These are phyloP conservation scores for Calephelis nemesis DNA, from an alignment of 1,140 invertebrate species.

Conservation along the genomic window DNA sequence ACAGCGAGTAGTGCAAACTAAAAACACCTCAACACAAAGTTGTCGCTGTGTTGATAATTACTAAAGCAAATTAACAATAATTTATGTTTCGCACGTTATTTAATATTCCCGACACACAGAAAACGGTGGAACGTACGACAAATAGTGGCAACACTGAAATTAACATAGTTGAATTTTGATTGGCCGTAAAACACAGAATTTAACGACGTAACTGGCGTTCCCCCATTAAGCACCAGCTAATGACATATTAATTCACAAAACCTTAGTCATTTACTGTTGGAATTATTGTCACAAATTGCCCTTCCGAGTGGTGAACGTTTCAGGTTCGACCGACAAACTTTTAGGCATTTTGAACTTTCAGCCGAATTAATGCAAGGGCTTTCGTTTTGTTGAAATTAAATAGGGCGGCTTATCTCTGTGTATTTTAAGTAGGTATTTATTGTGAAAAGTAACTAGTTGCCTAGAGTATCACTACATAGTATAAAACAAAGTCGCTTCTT, in stretches of 20 bases:
- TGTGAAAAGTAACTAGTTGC: no score
- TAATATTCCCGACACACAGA: slow-evolving; percentile 5
- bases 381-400: neutral
- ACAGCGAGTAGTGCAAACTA: no score
- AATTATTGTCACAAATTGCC: slow-evolving; percentile 8
- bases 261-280: slow-evolving; percentile 15
- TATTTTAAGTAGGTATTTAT: no score
- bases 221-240: slow-evolving; percentile 6
- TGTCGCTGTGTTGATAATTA: slow-evolving; percentile 8
- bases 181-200: slow-evolving; percentile 15
- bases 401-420: no score
- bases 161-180: slow-evolving; percentile 24
- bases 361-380: neutral
- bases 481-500: no score
- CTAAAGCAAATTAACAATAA: slow-evolving; percentile 17
- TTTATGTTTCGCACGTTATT: neutral
- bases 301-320: neutral
- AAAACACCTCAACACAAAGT: no score
- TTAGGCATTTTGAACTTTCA: slow-evolving; percentile 4
- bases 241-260: slow-evolving; percentile 14
- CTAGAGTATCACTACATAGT: no score
- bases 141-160: slow-evolving; percentile 17
- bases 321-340: neutral
- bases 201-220: neutral
- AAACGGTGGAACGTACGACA: neutral